These are phyloP conservation scores for Dermatophagoides farinae DNA, from an alignment of 1,140 invertebrate species.

Conservation along the genomic window DNA sequence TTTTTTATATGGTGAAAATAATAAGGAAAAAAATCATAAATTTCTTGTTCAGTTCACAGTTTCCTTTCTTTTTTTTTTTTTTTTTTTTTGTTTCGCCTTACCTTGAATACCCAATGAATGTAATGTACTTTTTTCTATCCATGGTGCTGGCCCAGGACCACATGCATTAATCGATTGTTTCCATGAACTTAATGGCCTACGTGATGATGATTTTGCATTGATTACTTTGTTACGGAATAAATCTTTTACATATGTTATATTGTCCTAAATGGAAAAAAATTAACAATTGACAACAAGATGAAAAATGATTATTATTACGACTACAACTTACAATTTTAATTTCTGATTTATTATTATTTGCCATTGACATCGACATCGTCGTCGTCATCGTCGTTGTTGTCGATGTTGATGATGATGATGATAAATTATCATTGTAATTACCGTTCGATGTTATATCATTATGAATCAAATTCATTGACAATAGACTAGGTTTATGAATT, in stretches of 20 bases:
- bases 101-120: constrained; percentile 5
- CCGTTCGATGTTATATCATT: background rate
- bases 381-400: background rate
- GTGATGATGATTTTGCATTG: background rate
- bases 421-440: background rate
- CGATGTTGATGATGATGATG: background rate
- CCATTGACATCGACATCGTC: background rate
- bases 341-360: background rate
- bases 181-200: constrained; percentile 3
- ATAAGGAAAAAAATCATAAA: background rate
- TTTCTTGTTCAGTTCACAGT: too few relatives aligned
- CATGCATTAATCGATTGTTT: constrained; percentile 4
- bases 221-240: background rate
- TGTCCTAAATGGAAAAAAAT: background rate
- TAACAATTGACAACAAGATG: background rate
- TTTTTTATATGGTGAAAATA: background rate
- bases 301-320: background rate
- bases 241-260: background rate
- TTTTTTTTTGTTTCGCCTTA: too few relatives aligned
- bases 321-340: background rate
- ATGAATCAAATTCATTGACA: background rate
- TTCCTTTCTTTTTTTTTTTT: too few relatives aligned
- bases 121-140: background rate
- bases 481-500: background rate
- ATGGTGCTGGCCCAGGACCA: constrained; percentile 4